Base-by-base conservation (phyloP, 2,797 vertebrate species). In the Hemibagrus guttatus region DNA sequence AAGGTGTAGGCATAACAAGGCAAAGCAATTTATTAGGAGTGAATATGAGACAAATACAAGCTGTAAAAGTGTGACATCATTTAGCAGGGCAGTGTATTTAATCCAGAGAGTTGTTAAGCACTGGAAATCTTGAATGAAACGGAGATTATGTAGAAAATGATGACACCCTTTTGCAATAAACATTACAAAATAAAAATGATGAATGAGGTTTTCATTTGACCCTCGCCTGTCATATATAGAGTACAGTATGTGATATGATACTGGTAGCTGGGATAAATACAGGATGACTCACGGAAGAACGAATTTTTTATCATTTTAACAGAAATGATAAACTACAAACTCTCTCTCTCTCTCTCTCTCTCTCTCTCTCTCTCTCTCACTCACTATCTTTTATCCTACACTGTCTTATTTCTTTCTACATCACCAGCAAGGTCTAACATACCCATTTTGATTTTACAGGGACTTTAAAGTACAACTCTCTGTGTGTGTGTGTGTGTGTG, bases 401-500 rank as follows among this genome's bases (percentile, higher is more conserved):
- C 1, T 64, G n/a, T 12, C n/a, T 66, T 66, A 16, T 16, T 66
- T 31, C 19, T 72, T 42, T 26, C 21, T 42, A 7, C 12, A 46
- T 42, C 21, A 26, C 39, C 39, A 71, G 21, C 9, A 23, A 9
- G 0, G 63, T 66, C n/a, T 68, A 68, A 31, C 31, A 68, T 16
- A 35, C 14, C 4, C 11, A 26, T 72, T 46, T 42, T 26, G 39
- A 72, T 12, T 42, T 42, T 13, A 72, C 39, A 72, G 11, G 23
- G 11, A 71, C 39, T 46, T 72, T 46, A 42, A 7, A 6, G 88
- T 85, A 75, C 75, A 92, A 52, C 88, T 88, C 63, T 85, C 89
- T 87, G 86, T 87, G 56, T 86, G 78, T 88, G 90, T 92, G 89
- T 87, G n/a, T 46, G 46, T 46, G 46, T 46, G 46, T 46, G 46